phyloP scores from a whole-genome alignment of 2,113 vertebrate genomes.

The Pedionomus torquatus region DNA sequence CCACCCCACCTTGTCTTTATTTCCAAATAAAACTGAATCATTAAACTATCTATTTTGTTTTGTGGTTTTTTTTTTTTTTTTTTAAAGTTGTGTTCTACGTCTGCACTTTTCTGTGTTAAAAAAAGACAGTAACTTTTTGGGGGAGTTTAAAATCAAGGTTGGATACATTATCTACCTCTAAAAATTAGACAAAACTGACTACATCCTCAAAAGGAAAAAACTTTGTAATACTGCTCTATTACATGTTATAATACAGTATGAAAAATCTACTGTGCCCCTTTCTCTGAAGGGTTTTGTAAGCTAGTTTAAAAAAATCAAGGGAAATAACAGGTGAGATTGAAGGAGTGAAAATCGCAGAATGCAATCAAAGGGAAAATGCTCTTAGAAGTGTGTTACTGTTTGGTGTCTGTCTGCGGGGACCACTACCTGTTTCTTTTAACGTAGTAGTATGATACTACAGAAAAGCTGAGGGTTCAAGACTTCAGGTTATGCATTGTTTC shows the following conservation, averaged over 20 bases:
- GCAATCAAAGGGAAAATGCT: neutral
- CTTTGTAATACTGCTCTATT: neutral
- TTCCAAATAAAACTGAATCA: neutral
- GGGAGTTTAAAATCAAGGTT: neutral
- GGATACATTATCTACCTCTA: too few species aligned
- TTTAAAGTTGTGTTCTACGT: neutral
- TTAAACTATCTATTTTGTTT: neutral
- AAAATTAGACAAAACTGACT: neutral
- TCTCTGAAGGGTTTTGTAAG: neutral
- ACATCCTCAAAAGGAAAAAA: neutral
- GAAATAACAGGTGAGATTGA: neutral
- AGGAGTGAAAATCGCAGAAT: neutral
- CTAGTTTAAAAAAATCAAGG: neutral
- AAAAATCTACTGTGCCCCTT: neutral
- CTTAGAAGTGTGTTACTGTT: neutral
- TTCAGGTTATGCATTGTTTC: neutral
- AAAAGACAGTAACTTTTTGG: neutral
- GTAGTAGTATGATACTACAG: neutral
- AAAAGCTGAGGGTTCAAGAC: neutral
- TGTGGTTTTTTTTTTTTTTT: neutral
- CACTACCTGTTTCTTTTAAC: rapidly evolving
- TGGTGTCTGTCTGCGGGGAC: neutral
- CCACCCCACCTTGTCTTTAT: neutral
- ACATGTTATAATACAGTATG: neutral
- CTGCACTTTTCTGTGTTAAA: neutral